Conservation (phyloP, 2,797 vertebrate genomes). For the Falco rusticolus region DNA sequence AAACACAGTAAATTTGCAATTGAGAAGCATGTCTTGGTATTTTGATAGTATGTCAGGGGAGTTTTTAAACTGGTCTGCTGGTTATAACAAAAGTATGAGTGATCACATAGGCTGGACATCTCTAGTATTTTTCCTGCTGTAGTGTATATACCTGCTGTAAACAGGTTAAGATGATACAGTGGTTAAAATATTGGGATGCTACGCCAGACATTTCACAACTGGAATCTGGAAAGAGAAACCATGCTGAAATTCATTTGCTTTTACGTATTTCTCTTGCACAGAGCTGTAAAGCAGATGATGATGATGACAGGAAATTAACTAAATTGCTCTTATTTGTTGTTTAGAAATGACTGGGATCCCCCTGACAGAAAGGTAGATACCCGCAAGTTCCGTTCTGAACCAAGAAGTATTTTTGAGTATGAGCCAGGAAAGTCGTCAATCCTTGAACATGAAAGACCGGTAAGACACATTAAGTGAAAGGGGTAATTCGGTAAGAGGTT, state of each 20-base stretch:
- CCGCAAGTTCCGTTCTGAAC: conserved; percentile 94
- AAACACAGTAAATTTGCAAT: no score
- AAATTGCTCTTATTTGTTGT: not conserved
- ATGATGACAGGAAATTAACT: not conserved
- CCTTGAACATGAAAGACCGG: conserved; percentile 94
- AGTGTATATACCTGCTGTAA: not conserved
- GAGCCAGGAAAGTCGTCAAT: conserved; percentile 98
- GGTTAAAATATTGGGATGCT: not conserved
- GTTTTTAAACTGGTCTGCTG: not conserved
- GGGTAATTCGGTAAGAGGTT: not conserved
- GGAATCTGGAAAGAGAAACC: not conserved
- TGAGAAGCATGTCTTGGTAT: not conserved
- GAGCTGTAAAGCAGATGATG: not conserved
- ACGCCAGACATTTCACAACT: not conserved
- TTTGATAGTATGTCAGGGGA: not conserved
- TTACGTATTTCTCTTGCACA: not conserved
- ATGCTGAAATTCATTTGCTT: not conserved
- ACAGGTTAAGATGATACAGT: not conserved
- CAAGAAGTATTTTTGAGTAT: conserved; percentile 98
- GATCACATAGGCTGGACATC: not conserved
- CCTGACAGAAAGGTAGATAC: conserved; percentile 98
- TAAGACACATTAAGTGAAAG: conserved; percentile 76
- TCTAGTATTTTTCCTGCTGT: not conserved
- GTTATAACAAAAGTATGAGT: not conserved
- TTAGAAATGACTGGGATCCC: conserved; percentile 96